A percentile compares a stretch with the other conserved stretches of the same genome.
Conservation (phyloP, 2,797 vertebrate genomes). For the Macropodus opercularis region DNA sequence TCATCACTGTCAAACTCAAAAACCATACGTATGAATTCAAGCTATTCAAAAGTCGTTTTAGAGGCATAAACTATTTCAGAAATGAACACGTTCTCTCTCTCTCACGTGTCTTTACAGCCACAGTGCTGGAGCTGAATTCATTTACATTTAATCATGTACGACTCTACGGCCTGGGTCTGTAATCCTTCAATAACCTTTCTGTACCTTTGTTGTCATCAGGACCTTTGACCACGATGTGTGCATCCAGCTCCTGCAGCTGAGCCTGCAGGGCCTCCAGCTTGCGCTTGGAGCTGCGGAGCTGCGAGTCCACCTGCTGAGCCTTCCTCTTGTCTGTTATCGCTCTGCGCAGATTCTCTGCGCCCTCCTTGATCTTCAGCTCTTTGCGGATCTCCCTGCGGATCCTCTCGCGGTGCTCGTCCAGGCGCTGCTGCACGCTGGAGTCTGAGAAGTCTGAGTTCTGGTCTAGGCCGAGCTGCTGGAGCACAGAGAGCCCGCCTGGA, state of each 20-base stretch:
- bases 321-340: constrained; percentile 90
- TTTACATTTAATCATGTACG: no score
- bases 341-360: constrained; percentile 87
- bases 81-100: no score
- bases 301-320: constrained; percentile 86
- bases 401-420: constrained; percentile 89
- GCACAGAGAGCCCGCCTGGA: constrained; percentile 83
- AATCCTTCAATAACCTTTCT: no score
- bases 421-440: constrained; percentile 84
- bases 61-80: no score
- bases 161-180: no score
- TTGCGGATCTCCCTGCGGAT: constrained; percentile 90
- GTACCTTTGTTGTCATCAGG: constrained; percentile 75
- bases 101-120: no score
- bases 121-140: no score
- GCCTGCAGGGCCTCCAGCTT: constrained; percentile 84
- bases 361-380: constrained; percentile 93
- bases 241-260: constrained; percentile 89
- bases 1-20: no score
- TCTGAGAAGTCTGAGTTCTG: constrained; percentile 88
- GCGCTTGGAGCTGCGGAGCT: constrained; percentile 85
- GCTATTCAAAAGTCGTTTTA: no score
- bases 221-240: constrained; percentile 87
- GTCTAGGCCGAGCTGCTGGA: constrained; percentile 89
- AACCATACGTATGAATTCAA: no score